phyloP scores from a whole-genome alignment of 2,888 invertebrate genomes.

The Cheilosia soror region DNA sequence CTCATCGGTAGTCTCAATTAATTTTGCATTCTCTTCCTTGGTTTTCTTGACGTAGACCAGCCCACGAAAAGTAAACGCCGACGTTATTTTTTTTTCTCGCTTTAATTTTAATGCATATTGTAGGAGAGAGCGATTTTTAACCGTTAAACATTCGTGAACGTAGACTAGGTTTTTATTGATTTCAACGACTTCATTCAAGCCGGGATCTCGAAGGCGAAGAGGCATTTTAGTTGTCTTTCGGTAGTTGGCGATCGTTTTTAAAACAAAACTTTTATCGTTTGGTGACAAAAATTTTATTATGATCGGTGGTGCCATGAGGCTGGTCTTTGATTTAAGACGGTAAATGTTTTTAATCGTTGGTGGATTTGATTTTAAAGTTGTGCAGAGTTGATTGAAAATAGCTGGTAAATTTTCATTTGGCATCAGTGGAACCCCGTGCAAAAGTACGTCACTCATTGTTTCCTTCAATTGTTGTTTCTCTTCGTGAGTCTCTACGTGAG shows the following conservation, averaged over 20 bases:
- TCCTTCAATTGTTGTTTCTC: constrained; percentile 4
- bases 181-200: not conserved
- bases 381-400: constrained; percentile 2
- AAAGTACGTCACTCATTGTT: not conserved
- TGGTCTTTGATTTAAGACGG: no score
- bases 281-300: not conserved
- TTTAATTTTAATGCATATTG: constrained; percentile 12
- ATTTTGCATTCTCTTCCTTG: constrained; percentile 19
- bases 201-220: constrained; percentile 5
- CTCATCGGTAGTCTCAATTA: constrained; percentile 29
- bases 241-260: constrained; percentile 8
- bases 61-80: constrained; percentile 12
- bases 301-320: no score
- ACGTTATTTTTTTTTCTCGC: constrained; percentile 4
- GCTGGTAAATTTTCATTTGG: constrained; percentile 6
- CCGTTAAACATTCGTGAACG: no score
- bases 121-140: not conserved
- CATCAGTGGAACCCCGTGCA: not conserved
- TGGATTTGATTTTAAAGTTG: not conserved
- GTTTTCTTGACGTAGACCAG: constrained; percentile 21
- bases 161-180: no score
- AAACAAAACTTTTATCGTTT: constrained; percentile 12
- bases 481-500: not conserved
- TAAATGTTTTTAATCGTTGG: no score
- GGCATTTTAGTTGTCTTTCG: not conserved